Base-by-base conservation (phyloP, 1,140 invertebrate genomes). In the Brachionus rotundiformis region DNA sequence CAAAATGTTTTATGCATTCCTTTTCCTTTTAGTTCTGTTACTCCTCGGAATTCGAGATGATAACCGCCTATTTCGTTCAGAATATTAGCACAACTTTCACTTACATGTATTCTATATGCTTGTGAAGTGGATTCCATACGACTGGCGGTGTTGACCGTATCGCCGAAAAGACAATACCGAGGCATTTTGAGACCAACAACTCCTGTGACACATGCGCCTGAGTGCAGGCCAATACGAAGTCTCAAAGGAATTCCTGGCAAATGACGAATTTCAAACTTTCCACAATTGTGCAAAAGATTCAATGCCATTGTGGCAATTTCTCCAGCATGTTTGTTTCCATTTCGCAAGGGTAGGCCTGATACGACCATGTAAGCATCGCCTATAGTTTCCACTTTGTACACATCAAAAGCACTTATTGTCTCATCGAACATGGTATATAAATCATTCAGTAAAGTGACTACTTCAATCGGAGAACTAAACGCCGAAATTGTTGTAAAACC, bases 401-500 rank as follows among this genome's bases (percentile, higher is more conserved):
- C 94, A 85, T 97, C 94, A 84, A 94, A 95, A 61, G 86, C 84
- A 73, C 85, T 84, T 11, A 87, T 86, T 23, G 86, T 85, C 59
- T 83, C 83, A 82, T 87, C 86, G 80, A 86, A 86, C 31, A 76
- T 83, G 3, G 44, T 79, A 71, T 54, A 82, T 4, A 82, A 76
- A 44, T 76, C 71, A 63, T 81, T 81, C 2, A 81, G 54, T 29
- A 81, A 5, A 25, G n/a, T 71, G 31, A 82, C 83, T 87, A 92
- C 92, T 89, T 93, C 91, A 84, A 98, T 90, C 41, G 96, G 95
- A 61, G 94, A 94, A 85, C 95, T 96, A 87, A 95, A 93, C 0
- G 95, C 94, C 6, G 95, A 96, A 92, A 98, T 94, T 61, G 92
- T 92, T 44, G 96, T 98, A 89, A 98, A 98, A 83, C 96, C 96